Base-by-base conservation (phyloP, 2,797 vertebrate genomes). In the Galagoides demidoff region DNA sequence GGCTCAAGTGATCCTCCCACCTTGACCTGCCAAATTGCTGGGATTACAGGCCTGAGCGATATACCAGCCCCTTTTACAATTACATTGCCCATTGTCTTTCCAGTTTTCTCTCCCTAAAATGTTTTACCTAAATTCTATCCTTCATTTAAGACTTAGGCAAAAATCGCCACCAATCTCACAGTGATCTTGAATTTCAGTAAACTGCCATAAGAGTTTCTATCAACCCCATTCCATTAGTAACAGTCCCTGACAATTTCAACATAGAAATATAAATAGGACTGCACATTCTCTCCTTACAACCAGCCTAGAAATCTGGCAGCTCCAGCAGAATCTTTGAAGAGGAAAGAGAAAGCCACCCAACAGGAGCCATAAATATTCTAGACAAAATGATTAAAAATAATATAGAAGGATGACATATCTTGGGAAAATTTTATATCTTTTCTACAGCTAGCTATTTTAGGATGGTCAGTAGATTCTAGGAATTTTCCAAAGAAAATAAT, bases 401-500 rank as follows among this genome's bases (percentile, higher is more conserved):
- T 92, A 88, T 43, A 71, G 12, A 13, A 68, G 13, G 3, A 29
- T 94, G 27, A 13, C 8, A 37, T 31, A 89, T 77, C 71, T 86
- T 11, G 39, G 39, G 37, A 45, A 43, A 84, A 9, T 39, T 43
- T 45, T 78, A 29, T 85, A 45, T 52, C 8, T 94, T 89, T 79
- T 31, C 23, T 29, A 84, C 16, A 86, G 95, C 59, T 2, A 71
- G 39, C 13, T 59, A 95, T 95, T 95, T 90, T 84, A 91, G 95
- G 55, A 95, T 49, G 55, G 16, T 68, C 64, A 86, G 34, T 23
- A 77, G 23, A 77, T 86, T 88, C 27, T 89, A 84, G 37, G 45
- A 78, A 79, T 89, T 68, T 94, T 77, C 59, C 49, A 86, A 93
- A 88, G 49, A 86, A 94, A 82, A 94, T 29, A 92, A 78, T 37